phyloP scores from a whole-genome alignment of 1,140 invertebrate genomes.

The Scaptodrosophila lebanonensis region DNA sequence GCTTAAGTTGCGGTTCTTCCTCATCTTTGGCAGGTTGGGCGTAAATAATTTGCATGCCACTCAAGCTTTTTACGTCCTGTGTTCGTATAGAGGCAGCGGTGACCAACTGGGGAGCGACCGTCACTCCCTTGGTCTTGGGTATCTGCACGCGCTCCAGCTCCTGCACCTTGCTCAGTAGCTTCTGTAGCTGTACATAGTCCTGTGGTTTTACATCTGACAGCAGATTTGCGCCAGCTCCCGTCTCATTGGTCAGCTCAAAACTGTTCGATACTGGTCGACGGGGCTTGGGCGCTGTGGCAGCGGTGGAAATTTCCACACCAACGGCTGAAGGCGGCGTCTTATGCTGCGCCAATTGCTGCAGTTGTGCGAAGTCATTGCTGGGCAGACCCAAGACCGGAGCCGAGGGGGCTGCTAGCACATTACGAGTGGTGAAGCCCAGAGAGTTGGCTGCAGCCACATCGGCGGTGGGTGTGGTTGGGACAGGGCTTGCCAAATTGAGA shows the following conservation, averaged over 20 bases:
- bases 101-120: conserved; percentile 31
- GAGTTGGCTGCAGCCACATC: conserved; percentile 41
- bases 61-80: conserved; percentile 54
- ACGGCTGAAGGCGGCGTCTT: neutral
- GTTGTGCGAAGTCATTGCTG: conserved; percentile 62
- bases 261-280: conserved; percentile 24
- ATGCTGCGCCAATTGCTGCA: conserved; percentile 44
- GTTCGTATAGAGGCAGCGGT: conserved; percentile 64
- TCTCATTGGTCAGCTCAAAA: conserved; percentile 60
- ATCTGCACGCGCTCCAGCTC: conserved; percentile 70
- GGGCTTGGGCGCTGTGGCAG: conserved; percentile 53
- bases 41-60: conserved; percentile 59
- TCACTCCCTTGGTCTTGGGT: conserved; percentile 12
- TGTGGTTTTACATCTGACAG: conserved; percentile 62
- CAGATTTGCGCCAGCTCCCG: conserved; percentile 25
- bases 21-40: conserved; percentile 38
- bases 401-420: conserved; percentile 24
- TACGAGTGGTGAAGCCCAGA: conserved; percentile 57
- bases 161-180: conserved; percentile 69
- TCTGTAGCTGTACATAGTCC: conserved; percentile 70
- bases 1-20: conserved; percentile 31
- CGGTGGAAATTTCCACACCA: conserved; percentile 62
- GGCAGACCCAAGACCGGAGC: conserved; percentile 22
- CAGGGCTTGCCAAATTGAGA: conserved; percentile 19
- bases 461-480: conserved; percentile 1